Conservation (phyloP, 2,113 vertebrate genomes). For the Brienomyrus longianalis region DNA sequence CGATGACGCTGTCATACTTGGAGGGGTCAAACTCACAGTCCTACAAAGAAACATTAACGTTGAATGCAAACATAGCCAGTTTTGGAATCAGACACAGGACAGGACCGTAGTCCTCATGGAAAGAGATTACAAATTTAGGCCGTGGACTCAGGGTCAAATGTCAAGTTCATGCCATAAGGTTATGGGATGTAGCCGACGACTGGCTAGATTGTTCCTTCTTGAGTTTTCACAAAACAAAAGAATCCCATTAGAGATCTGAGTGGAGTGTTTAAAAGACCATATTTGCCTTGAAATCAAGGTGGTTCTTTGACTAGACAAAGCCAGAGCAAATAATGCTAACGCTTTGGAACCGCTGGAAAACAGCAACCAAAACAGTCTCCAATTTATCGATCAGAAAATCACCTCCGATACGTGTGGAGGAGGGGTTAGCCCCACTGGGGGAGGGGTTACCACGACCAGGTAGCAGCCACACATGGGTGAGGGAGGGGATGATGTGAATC, state of each 20-base stretch:
- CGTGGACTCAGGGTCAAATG: neutral
- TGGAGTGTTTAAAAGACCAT: no score
- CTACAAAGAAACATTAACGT: slow-evolving; percentile 54
- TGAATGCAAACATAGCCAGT: neutral
- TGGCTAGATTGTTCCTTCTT: neutral
- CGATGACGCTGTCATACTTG: slow-evolving; percentile 86
- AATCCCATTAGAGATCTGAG: no score
- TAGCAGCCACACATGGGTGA: no score
- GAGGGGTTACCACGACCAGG: no score
- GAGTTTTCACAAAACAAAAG: no score
- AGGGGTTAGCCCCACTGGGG: no score
- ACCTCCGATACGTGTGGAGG: no score
- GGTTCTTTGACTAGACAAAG: no score
- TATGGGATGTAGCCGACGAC: neutral
- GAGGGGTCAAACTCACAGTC: slow-evolving; percentile 88
- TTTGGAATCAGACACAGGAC: neutral
- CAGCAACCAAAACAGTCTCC: neutral
- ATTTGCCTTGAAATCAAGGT: no score
- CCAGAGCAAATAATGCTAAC: neutral
- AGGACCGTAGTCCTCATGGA: neutral
- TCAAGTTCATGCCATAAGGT: neutral
- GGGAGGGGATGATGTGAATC: neutral
- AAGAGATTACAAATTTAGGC: neutral
- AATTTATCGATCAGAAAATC: no score
- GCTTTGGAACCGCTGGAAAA: neutral